phyloP scores from a whole-genome alignment of 1,140 invertebrate species.

The Drosophila simulans region DNA sequence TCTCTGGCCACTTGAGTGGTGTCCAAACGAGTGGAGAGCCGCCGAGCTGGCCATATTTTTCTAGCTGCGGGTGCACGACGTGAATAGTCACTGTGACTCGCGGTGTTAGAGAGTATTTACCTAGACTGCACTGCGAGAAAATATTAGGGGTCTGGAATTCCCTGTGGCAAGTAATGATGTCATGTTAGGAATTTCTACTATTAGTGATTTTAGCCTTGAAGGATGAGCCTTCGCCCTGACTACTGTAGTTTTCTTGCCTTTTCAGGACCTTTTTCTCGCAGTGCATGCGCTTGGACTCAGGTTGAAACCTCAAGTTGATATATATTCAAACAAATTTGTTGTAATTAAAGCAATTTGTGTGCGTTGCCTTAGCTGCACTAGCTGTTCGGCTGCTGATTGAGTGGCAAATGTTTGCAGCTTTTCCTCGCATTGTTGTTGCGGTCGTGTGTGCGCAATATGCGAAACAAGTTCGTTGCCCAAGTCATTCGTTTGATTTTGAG shows the following conservation, averaged over 20 bases:
- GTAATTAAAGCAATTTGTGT: slow-evolving; percentile 82
- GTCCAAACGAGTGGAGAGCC: slow-evolving; percentile 9
- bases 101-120: slow-evolving; percentile 52
- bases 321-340: slow-evolving; percentile 76
- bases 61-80: slow-evolving; percentile 72
- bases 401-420: slow-evolving; percentile 70
- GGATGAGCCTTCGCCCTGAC: too few relatives aligned
- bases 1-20: slow-evolving; percentile 27
- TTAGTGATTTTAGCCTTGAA: too few relatives aligned
- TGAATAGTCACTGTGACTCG: slow-evolving; percentile 48
- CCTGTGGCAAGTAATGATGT: too few relatives aligned
- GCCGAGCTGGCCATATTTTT: slow-evolving; percentile 58
- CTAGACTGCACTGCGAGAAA: slow-evolving; percentile 11
- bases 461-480: slow-evolving; percentile 79
- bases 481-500: slow-evolving; percentile 61
- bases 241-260: too few relatives aligned
- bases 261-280: slow-evolving; percentile 1
- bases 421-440: slow-evolving; percentile 24
- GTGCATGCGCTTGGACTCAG: slow-evolving; percentile 14
- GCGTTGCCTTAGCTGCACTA: slow-evolving; percentile 57
- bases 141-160: neutral
- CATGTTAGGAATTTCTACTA: too few relatives aligned
- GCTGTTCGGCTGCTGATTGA: slow-evolving; percentile 67
- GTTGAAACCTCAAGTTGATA: slow-evolving; percentile 61
- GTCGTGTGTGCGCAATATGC: slow-evolving; percentile 26